phyloP scores from a whole-genome alignment of 2,797 vertebrate species.

The Sebastes vulpes region DNA sequence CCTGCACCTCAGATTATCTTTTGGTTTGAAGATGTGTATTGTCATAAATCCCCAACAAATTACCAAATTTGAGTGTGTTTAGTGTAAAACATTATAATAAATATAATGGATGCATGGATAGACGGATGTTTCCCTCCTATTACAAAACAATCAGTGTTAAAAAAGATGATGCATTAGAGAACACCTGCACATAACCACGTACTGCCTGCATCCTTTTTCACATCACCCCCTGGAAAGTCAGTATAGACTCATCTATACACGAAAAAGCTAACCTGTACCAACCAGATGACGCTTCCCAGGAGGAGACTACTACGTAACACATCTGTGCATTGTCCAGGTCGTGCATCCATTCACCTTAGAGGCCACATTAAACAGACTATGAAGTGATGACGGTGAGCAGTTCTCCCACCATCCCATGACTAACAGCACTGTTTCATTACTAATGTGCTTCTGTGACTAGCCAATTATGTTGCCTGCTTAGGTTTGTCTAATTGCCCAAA shows the following conservation, averaged over 20 bases:
- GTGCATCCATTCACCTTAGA: slow-evolving; percentile 1
- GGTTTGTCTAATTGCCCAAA: slow-evolving; percentile 23
- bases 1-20: background rate
- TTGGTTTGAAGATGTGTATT: background rate
- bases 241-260: background rate
- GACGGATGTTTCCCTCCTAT: background rate
- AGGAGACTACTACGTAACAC: background rate
- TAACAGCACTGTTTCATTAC: slow-evolving; percentile 22
- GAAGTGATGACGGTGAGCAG: slow-evolving; percentile 9
- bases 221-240: background rate
- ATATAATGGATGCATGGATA: background rate
- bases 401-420: slow-evolving; percentile 15
- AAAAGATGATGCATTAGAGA: background rate
- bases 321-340: background rate
- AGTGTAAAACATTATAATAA: background rate
- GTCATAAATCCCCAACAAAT: background rate
- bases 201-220: background rate
- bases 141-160: background rate
- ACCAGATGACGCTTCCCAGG: slow-evolving; percentile 2
- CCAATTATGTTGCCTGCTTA: slow-evolving; percentile 25
- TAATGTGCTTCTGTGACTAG: slow-evolving; percentile 23
- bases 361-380: background rate
- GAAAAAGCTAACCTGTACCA: background rate
- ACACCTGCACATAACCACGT: background rate
- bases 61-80: background rate